Evolutionary conservation across 2,888 invertebrate genomes (phyloP).

Genomic region (Volucella bombylans): DNA sequence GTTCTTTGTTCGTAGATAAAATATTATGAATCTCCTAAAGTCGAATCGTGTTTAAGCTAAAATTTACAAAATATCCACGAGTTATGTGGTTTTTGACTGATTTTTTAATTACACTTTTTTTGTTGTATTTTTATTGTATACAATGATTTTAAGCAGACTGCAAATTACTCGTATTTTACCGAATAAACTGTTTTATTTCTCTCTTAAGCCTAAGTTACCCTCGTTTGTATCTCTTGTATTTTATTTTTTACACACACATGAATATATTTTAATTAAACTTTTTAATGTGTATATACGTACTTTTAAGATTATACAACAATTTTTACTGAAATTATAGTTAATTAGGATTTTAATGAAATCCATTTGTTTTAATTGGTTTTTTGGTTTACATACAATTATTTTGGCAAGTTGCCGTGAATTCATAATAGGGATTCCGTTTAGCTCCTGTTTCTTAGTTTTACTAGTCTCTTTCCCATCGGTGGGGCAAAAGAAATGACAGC

Average conservation of each 20-base stretch:
- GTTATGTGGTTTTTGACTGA: conserved; percentile 61
- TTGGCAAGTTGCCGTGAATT: no score
- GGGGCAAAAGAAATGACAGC: no score
- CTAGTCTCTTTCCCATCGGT: no score
- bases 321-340: conserved; percentile 10
- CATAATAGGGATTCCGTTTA: no score
- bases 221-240: conserved; percentile 51
- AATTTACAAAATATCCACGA: conserved; percentile 50
- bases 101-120: conserved; percentile 56
- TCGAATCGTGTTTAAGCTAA: conserved; percentile 62
- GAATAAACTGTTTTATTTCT: conserved; percentile 11
- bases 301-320: conserved; percentile 36
- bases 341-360: not conserved
- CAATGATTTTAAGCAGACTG: conserved; percentile 45
- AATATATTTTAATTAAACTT: conserved; percentile 37
- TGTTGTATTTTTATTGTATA: conserved; percentile 30
- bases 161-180: conserved; percentile 36
- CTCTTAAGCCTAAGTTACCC: conserved; percentile 36
- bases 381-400: no score
- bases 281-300: conserved; percentile 12
- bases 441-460: no score
- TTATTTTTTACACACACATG: conserved; percentile 48
- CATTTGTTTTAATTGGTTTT: not conserved
- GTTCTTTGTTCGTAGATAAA: conserved; percentile 50
- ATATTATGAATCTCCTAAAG: conserved; percentile 59